These are phyloP conservation scores for Drosophila pruinosa DNA, from an alignment of 1,140 invertebrate species.

Conservation along the genomic window DNA sequence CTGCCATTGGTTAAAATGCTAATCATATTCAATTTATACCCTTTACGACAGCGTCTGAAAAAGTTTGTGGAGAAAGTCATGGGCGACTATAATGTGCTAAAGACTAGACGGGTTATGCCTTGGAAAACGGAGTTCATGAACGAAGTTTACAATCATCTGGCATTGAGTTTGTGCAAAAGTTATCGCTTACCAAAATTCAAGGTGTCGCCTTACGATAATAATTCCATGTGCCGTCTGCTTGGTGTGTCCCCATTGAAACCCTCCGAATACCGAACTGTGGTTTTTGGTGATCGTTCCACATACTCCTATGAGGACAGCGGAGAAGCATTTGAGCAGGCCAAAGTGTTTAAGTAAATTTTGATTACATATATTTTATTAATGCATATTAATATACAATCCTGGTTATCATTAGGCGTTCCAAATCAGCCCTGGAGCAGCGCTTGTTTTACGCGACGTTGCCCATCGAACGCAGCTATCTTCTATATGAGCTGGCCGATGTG, in stretches of 20 bases:
- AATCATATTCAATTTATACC: neutral
- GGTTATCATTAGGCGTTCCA: constrained; percentile 2
- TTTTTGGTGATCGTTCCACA: constrained; percentile 66
- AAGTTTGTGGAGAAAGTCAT: constrained; percentile 65
- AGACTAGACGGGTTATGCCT: constrained; percentile 70
- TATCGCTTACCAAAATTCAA: constrained; percentile 34
- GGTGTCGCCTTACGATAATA: constrained; percentile 50
- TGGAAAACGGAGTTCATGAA: constrained; percentile 77
- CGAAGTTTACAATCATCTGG: constrained; percentile 76
- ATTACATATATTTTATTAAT: neutral
- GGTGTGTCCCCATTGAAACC: constrained; percentile 36
- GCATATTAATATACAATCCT: neutral
- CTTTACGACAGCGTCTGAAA: constrained; percentile 28
- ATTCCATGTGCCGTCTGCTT: constrained; percentile 56
- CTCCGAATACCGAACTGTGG: constrained; percentile 38
- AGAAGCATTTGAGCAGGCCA: constrained; percentile 6
- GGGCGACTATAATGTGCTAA: constrained; percentile 67
- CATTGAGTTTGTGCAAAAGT: constrained; percentile 51
- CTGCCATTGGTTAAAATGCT: neutral
- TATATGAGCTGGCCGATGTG: constrained; percentile 65
- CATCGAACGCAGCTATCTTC: constrained; percentile 69
- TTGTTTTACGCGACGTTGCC: constrained; percentile 55
- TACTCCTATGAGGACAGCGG: constrained; percentile 18
- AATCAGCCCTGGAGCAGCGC: constrained; percentile 44
- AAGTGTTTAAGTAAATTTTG: constrained; percentile 32